Evolutionary conservation across 2,113 vertebrate genomes (phyloP).

Genomic region (Conger conger): DNA sequence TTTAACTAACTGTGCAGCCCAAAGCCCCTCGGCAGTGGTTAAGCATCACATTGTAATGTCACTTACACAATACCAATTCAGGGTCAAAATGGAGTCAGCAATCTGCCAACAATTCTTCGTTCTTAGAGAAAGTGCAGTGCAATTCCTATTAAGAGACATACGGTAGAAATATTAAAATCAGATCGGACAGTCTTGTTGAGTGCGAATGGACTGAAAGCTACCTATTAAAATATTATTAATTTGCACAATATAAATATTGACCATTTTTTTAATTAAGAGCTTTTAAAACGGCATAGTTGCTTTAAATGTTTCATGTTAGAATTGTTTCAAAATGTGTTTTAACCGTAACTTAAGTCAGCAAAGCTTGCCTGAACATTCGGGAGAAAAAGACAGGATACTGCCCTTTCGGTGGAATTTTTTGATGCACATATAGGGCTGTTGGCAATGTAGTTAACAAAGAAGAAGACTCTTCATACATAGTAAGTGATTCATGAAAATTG

Average conservation of each 20-base stretch:
- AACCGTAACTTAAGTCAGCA: no score
- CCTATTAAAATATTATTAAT: not conserved
- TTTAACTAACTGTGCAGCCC: conserved; percentile 61
- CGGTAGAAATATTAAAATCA: not conserved
- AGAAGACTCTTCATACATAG: not conserved
- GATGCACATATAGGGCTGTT: not conserved
- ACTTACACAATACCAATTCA: conserved; percentile 38
- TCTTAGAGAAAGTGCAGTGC: not conserved
- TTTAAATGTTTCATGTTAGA: no score
- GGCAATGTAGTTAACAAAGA: not conserved
- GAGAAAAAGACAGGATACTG: not conserved
- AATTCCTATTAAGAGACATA: not conserved
- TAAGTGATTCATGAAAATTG: not conserved
- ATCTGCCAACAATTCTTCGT: not conserved
- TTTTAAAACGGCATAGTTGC: not conserved
- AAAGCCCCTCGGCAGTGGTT: conserved; percentile 56
- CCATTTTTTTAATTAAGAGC: not conserved
- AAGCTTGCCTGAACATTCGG: no score
- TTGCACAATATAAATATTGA: not conserved
- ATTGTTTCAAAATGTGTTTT: no score
- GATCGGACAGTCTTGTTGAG: not conserved
- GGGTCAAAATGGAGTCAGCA: conserved; percentile 1
- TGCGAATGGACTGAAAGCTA: not conserved
- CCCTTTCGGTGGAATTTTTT: not conserved
- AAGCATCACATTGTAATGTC: conserved; percentile 50